Base-by-base conservation (phyloP, 30 jellyfish, hydroid and myxozoan species). In the Catostylus mosaicus region DNA sequence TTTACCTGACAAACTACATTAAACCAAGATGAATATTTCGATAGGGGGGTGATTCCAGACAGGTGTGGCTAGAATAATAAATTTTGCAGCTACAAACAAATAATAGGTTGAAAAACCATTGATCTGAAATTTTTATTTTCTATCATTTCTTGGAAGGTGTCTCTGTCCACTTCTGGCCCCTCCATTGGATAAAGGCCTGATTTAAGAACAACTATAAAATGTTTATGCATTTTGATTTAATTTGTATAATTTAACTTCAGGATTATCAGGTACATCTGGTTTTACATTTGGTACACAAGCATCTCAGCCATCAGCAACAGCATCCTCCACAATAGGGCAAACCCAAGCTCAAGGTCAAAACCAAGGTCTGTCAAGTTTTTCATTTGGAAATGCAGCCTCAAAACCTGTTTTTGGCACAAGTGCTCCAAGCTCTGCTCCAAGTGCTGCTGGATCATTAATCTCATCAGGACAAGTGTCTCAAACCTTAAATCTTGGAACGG, bases 231-330 rank as follows among this genome's bases (percentile, higher is more conserved):
- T n/a, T n/a, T n/a, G n/a, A n/a, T n/a, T 40, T 14, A 40, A 40
- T 40, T 40, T 40, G 54, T 14, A 7, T 40, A 14, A 5, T 40
- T 5, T 5, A 40, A 48, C 20, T 48, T 48, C 1, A 59, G 71
- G 71, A 29, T 59, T 37, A 59, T 2, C 71, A 7, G 38, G 32
- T 1, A 20, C 27, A 3, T 3, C 24, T 52, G 71, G 71, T 18
- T 59, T 59, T 59, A 18, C 71, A 18, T 68, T 68, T 68, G 64
- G 80, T 20, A 1, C 64, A 48, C 16, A 63, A 18, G 37, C 80
- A 68, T 30, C 80, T 37, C 35, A 59, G 26, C 71, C 36, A 29
- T 8, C 71, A 22, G 38, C 16, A 22, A 2, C 71, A 22, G 26
- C 4, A 2, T 2, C 71, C 20, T 22, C 38, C 20, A 18, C 71